Base-by-base conservation (phyloP, 2,888 invertebrate genomes). In the Merodon equestris region DNA sequence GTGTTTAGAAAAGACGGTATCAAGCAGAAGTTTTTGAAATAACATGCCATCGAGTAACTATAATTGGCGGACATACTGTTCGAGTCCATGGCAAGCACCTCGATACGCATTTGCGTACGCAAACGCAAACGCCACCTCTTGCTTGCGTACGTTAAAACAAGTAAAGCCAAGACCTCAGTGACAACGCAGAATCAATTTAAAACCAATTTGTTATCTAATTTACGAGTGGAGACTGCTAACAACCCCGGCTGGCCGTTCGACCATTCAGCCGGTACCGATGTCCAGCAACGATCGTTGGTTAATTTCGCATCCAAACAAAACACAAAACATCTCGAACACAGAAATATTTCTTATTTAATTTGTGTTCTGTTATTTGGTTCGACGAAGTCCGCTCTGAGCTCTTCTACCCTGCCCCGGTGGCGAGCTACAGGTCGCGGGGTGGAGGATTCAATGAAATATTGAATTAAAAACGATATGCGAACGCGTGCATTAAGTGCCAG, bases 161-260 rank as follows among this genome's bases (percentile, higher is more conserved):
- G 67, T 42, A 57, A 67, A 74, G 56, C 71, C 48, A 79, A 82
- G 73, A 73, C 81, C 73, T 64, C 73, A 77, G 58, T 79, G 79
- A 79, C 79, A 79, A 79, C 82, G 76, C 79, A 82, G 82, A 83
- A 83, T 83, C 83, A 83, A 83, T 83, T 83, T 83, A 83, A 83
- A 83, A 83, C 83, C 83, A 83, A 83, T 83, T 83, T 83, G 83
- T 83, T 82, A 83, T 83, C 82, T 83, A 83, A 83, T 83, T 83
- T 83, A 83, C 82, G 83, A 83, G 72, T 73, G 54, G 68, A 44
- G 42, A 40, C 40, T 40, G 40, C 40, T n/a, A 40, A 40, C 40
- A 40, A n/a, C 40, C 10, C 40, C 7, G 27, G 2, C 48, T 13
- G n/a, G 12, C 51, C 27, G 27, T 27, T 7, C 27, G 27, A 27